A percentile compares a stretch with the other conserved stretches of the same genome.
These are phyloP conservation scores for Pseudochirops corinnae DNA, from an alignment of 2,797 vertebrate species.

Conservation along the genomic window DNA sequence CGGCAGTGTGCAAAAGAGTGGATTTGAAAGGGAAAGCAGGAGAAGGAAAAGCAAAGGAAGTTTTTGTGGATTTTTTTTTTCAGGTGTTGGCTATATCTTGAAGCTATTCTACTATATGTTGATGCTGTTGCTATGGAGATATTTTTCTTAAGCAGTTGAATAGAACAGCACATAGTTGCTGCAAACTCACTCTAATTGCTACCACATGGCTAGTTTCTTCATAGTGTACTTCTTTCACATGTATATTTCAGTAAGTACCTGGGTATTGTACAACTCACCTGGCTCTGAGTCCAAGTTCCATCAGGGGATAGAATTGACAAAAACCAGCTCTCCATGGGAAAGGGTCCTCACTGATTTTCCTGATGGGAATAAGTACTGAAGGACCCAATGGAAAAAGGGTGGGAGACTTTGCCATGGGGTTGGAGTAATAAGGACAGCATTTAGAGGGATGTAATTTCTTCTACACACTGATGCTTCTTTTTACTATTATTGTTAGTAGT, in stretches of 20 bases:
- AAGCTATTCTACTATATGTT: slow-evolving; percentile 83
- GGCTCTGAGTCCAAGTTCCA: slow-evolving; percentile 67
- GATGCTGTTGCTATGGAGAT: slow-evolving; percentile 88
- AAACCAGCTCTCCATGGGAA: slow-evolving; percentile 61
- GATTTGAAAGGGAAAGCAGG: neutral
- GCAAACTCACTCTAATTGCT: slow-evolving; percentile 82
- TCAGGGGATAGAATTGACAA: slow-evolving; percentile 72
- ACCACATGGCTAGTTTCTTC: slow-evolving; percentile 72
- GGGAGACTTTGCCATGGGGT: slow-evolving; percentile 11
- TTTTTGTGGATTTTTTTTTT: slow-evolving; percentile 70
- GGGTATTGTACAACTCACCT: slow-evolving; percentile 76
- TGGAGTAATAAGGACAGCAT: slow-evolving; percentile 65
- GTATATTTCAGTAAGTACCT: slow-evolving; percentile 77
- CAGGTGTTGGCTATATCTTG: slow-evolving; percentile 81
- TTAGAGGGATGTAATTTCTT: slow-evolving; percentile 49
- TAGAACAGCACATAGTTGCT: slow-evolving; percentile 85
- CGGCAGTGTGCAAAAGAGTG: neutral
- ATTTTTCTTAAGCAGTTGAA: slow-evolving; percentile 84
- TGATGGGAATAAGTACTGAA: slow-evolving; percentile 63
- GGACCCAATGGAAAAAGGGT: slow-evolving; percentile 61
- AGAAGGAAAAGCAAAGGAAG: slow-evolving; percentile 54
- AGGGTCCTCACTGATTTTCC: slow-evolving; percentile 71
- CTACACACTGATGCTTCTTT: neutral
- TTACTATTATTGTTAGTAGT: slow-evolving; percentile 57
- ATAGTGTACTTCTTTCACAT: slow-evolving; percentile 68